A percentile compares a stretch with the other conserved stretches of the same genome.
Evolutionary conservation across 1,140 invertebrate genomes (phyloP).

Genomic region (Caerostris darwini): DNA sequence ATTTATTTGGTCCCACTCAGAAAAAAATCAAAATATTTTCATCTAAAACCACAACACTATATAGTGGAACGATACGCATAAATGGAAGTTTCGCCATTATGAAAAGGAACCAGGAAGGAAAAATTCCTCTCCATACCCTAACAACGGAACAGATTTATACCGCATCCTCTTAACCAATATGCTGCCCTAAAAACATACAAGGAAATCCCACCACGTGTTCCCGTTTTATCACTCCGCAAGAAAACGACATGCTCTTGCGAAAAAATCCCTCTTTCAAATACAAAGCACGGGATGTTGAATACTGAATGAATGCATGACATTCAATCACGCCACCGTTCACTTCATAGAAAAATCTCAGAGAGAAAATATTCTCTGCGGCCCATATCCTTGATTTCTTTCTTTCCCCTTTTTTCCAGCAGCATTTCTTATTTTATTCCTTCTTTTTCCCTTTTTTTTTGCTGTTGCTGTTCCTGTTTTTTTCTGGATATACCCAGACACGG

Average conservation of each 20-base stretch:
- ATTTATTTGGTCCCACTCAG: too few species aligned
- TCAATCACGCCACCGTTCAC: neutral
- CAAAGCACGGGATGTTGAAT: neutral
- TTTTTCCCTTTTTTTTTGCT: neutral
- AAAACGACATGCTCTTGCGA: neutral
- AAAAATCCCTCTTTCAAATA: neutral
- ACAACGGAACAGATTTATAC: neutral
- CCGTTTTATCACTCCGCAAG: neutral
- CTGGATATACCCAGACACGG: neutral
- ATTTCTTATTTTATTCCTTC: too few species aligned
- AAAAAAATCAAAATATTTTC: too few species aligned
- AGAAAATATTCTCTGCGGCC: neutral
- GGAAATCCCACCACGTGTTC: neutral
- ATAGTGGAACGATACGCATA: neutral
- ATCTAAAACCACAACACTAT: too few species aligned
- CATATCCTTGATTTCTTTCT: neutral
- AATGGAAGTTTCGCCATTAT: neutral
- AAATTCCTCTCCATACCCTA: neutral
- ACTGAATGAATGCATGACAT: slow-evolving; percentile 9
- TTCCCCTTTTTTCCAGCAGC: neutral
- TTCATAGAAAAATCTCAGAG: neutral
- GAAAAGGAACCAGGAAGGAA: neutral
- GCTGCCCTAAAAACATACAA: neutral
- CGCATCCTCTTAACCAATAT: neutral
- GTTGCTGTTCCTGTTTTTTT: neutral